These are phyloP conservation scores for Agrochola lychnidis DNA, from an alignment of 2,888 invertebrate species.

Conservation along the genomic window DNA sequence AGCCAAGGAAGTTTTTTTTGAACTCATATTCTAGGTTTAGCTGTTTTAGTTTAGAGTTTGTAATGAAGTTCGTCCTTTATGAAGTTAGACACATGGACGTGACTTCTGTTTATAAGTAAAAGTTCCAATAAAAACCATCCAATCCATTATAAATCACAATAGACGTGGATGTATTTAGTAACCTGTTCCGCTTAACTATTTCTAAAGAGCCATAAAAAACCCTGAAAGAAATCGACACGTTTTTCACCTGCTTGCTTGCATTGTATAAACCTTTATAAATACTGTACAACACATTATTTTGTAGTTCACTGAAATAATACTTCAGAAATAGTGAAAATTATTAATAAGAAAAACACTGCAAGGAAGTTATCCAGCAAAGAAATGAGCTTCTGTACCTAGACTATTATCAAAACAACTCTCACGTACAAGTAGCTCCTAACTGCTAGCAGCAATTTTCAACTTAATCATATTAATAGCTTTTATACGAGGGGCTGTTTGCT, in stretches of 20 bases:
- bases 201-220: too few species aligned
- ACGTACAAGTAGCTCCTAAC: conserved; percentile 52
- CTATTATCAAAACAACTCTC: conserved; percentile 50
- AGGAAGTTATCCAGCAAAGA: not conserved
- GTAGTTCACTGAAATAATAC: not conserved
- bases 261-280: not conserved
- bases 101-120: not conserved
- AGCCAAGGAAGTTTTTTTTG: not conserved
- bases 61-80: not conserved
- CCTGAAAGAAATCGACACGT: too few species aligned
- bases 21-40: too few species aligned
- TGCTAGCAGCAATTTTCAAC: conserved; percentile 50
- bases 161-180: too few species aligned
- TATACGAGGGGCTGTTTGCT: conserved; percentile 62
- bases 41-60: not conserved
- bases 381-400: conserved; percentile 19
- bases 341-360: not conserved
- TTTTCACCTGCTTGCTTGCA: not conserved
- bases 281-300: not conserved
- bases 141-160: too few species aligned
- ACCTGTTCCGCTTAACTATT: too few species aligned
- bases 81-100: not conserved
- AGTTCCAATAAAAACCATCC: too few species aligned
- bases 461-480: conserved; percentile 67
- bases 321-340: not conserved